A percentile compares a stretch with the other conserved stretches of the same genome.
Conservation (phyloP, 2,888 invertebrate species). For the Cerastoderma edule region DNA sequence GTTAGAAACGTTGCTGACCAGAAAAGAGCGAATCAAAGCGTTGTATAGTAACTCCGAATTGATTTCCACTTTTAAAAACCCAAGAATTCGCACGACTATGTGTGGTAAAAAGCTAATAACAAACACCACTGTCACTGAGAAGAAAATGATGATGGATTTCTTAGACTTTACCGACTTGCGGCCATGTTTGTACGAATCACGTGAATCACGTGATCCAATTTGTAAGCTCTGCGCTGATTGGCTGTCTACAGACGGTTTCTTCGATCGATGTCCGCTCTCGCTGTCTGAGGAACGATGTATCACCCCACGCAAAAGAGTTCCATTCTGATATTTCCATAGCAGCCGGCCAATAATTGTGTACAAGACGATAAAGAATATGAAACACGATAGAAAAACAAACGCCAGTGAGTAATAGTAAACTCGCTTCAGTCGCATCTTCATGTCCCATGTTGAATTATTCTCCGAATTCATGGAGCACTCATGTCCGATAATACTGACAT, state of each 20-base stretch:
- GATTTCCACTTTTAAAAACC: conserved; percentile 47
- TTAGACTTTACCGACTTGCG: conserved; percentile 41
- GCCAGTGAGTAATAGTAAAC: conserved; percentile 50
- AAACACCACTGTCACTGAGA: conserved; percentile 66
- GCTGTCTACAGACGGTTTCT: conserved; percentile 29
- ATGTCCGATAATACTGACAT: conserved; percentile 44
- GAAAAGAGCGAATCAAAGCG: conserved; percentile 62
- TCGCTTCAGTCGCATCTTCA: conserved; percentile 12
- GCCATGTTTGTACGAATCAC: conserved; percentile 22
- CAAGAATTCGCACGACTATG: conserved; percentile 55
- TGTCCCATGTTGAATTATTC: conserved; percentile 1
- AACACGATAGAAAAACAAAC: conserved; percentile 45
- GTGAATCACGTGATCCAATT: conserved; percentile 6
- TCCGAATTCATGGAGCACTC: conserved; percentile 61
- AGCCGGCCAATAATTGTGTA: conserved; percentile 51
- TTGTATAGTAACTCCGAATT: conserved; percentile 59
- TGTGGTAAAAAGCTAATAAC: conserved; percentile 66
- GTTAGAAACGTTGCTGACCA: conserved; percentile 65
- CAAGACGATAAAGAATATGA: conserved; percentile 42
- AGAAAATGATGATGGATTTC: conserved; percentile 63
- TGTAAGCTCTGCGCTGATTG: conserved; percentile 26
- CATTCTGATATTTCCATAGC: conserved; percentile 47
- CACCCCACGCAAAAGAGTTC: conserved; percentile 27
- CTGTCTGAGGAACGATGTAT: conserved; percentile 13
- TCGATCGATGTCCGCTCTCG: neutral